Conservation (phyloP, 2,113 vertebrate genomes). For the Phasianus colchicus region DNA sequence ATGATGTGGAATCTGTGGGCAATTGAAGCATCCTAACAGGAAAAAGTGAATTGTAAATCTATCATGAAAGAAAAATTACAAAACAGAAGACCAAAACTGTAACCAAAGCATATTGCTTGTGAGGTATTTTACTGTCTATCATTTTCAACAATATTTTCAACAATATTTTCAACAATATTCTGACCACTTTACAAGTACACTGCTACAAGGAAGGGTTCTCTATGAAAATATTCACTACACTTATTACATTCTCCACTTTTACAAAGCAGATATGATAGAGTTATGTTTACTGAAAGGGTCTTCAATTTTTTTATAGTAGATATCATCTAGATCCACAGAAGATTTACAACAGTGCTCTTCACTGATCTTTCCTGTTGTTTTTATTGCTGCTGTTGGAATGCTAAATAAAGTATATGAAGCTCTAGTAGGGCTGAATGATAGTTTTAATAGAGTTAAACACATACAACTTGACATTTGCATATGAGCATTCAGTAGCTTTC, state of each 20-base stretch:
- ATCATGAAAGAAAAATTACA: background rate
- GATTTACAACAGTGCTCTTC: background rate
- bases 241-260: background rate
- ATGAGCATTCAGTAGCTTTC: background rate
- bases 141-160: background rate
- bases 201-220: background rate
- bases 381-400: background rate
- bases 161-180: background rate
- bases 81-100: slow-evolving; percentile 3
- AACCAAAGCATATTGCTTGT: background rate
- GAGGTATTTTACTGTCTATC: background rate
- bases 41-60: slow-evolving; percentile 8
- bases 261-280: background rate
- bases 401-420: background rate
- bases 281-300: background rate
- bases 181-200: background rate
- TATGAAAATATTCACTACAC: background rate
- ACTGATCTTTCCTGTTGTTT: background rate
- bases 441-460: background rate
- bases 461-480: background rate
- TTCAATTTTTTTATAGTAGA: background rate
- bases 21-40: slow-evolving; percentile 90
- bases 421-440: background rate
- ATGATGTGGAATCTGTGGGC: slow-evolving; percentile 96
- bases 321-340: background rate